Percentiles rank a stretch among this genome's conserved stretches.
phyloP scores from a whole-genome alignment of 2,888 invertebrate species.

The Matsumyia berberina region DNA sequence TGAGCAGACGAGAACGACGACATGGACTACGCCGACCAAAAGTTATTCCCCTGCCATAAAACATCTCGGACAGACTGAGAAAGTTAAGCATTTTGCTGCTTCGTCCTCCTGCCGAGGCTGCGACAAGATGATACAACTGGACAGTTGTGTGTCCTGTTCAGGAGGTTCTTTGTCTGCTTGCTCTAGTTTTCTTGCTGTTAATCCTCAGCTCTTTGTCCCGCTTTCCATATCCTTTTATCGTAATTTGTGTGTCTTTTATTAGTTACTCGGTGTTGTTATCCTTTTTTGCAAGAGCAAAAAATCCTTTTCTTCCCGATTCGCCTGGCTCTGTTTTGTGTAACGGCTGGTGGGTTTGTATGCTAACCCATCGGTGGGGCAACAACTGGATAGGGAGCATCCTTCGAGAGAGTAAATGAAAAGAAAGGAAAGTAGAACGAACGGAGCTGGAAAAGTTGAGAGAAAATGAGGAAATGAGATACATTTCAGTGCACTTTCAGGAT shows the following conservation, averaged over 20 bases:
- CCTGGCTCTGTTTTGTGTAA: constrained; percentile 10
- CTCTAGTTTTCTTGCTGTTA: constrained; percentile 39
- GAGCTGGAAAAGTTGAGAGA: constrained; percentile 2
- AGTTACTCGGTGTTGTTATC: constrained; percentile 20
- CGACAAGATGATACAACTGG: constrained; percentile 28
- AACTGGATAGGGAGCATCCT: too few relatives aligned
- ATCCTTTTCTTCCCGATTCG: not conserved
- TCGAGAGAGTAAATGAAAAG: not conserved
- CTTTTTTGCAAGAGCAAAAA: constrained; percentile 12
- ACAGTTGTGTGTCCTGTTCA: constrained; percentile 27
- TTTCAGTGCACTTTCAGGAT: constrained; percentile 1
- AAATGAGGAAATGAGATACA: constrained; percentile 11
- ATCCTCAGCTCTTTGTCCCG: not conserved
- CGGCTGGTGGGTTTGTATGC: constrained; percentile 21
- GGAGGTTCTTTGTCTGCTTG: constrained; percentile 18
- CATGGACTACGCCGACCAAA: constrained; percentile 39
- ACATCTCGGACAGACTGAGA: constrained; percentile 25
- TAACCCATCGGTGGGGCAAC: too few relatives aligned
- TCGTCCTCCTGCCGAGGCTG: not conserved
- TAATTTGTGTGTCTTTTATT: constrained; percentile 39
- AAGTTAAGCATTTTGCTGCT: constrained; percentile 11
- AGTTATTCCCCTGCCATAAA: constrained; percentile 49
- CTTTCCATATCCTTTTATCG: constrained; percentile 21
- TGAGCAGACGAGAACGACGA: constrained; percentile 54
- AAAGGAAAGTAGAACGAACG: not conserved